Conservation (phyloP, 2,113 vertebrate species). For the Atlantisia rogersi region DNA sequence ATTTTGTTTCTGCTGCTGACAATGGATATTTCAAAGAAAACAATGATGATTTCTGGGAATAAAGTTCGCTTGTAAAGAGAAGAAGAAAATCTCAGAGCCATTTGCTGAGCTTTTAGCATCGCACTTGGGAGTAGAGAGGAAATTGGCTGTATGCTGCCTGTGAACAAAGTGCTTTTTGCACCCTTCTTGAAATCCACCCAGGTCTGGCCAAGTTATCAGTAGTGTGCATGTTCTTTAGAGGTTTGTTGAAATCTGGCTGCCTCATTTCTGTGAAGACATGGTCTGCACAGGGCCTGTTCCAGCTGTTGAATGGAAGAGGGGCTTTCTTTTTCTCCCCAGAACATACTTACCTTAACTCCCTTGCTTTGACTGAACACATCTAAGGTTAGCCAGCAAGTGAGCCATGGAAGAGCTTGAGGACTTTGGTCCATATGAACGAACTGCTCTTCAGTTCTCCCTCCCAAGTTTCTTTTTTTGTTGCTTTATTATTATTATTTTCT, state of each 20-base stretch:
- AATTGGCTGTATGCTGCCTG: conserved; percentile 28
- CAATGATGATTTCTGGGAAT: conserved; percentile 46
- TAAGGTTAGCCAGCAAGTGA: neutral
- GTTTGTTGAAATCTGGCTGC: conserved; percentile 38
- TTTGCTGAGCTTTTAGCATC: conserved; percentile 51
- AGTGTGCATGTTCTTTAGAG: conserved; percentile 14
- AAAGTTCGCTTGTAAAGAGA: conserved; percentile 10
- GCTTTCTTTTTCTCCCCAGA: neutral
- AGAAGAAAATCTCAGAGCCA: conserved; percentile 18
- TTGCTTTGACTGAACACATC: neutral
- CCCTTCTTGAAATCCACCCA: conserved; percentile 58
- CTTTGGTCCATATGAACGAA: neutral
- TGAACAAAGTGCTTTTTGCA: conserved; percentile 33
- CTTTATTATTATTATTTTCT: no score
- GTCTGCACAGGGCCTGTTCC: neutral
- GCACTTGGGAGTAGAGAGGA: conserved; percentile 40
- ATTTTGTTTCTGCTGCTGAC: conserved; percentile 44
- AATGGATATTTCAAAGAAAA: conserved; percentile 43
- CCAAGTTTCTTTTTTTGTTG: neutral
- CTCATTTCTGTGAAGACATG: conserved; percentile 2
- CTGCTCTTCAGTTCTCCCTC: neutral
- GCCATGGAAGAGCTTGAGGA: neutral
- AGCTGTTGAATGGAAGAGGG: neutral
- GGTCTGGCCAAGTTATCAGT: conserved; percentile 54
- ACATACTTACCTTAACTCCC: neutral